Evolutionary conservation across 2,113 vertebrate genomes (phyloP).

Genomic region (Cygnus atratus): DNA sequence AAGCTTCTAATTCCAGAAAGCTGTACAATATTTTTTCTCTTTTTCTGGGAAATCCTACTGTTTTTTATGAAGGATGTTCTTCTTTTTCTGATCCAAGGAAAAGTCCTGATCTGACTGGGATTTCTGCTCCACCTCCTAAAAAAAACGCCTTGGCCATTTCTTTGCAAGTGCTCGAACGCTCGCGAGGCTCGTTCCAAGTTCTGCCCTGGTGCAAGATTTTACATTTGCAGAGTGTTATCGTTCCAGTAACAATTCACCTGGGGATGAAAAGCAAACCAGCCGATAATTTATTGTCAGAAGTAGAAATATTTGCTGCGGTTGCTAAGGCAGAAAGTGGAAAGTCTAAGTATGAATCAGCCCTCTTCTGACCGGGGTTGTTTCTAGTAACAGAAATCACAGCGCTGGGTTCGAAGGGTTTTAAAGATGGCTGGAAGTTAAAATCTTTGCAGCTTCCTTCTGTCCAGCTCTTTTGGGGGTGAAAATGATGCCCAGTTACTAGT

Average conservation of each 20-base stretch:
- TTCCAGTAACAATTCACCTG: not conserved
- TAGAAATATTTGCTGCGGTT: not conserved
- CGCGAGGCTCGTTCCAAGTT: not conserved
- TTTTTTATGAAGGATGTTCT: not conserved
- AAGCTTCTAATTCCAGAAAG: not conserved
- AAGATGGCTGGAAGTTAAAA: not conserved
- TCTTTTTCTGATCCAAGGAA: too few relatives aligned
- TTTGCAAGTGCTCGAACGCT: not conserved
- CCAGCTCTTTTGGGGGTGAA: not conserved
- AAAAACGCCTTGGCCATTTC: too few relatives aligned
- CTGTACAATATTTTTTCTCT: not conserved
- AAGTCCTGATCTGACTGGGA: not conserved
- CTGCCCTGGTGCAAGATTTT: not conserved
- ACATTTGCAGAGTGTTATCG: not conserved
- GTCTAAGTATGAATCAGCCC: not conserved
- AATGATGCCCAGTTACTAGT: not conserved
- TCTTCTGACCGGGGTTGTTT: not conserved
- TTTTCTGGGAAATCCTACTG: not conserved
- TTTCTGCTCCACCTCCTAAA: too few relatives aligned
- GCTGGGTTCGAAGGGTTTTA: not conserved
- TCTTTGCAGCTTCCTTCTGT: not conserved
- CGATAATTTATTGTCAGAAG: not conserved
- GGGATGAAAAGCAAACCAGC: not conserved
- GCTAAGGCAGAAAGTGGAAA: conserved; percentile 12
- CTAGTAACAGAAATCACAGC: not conserved